Evolutionary conservation across 92 coral and sea anemone species (phyloP), one percentile per base, ranked within the genome.

Genomic region (Phenganax stokvisi): DNA sequence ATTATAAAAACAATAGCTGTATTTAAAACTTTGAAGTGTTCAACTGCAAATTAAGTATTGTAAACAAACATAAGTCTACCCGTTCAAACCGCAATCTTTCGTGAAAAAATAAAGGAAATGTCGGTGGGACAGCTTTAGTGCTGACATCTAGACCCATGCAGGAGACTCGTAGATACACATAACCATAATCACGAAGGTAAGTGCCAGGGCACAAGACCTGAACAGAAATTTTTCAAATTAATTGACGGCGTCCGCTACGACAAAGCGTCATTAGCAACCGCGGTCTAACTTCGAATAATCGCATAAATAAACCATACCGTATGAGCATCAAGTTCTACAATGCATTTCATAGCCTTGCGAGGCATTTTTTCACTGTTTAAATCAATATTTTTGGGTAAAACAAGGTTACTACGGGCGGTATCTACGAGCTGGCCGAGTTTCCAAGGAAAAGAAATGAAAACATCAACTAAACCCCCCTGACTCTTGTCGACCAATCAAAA

Each of bases 241-340:
- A 72, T 60, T 84, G 66, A 80, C 73, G 56, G 59, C 77, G 44
- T 51, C 47, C 5, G 72, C 80, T 77, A 51, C 80, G 66, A 37
- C 63, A 52, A 80, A 77, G 98, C 98, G 98, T 94, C 98, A 91
- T 88, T 94, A 94, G 98, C 98, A 94, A 94, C 98, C 80, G 78
- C 57, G 28, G 31, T 68, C 54, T 51, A 71, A 63, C 72, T 77
- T 66, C 77, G 82, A 65, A 69, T 71, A 67, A 63, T 60, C 12
- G 31, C 20, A 12, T 12, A n/a, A 80, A 65, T 8, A 80, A 28
- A 57, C 6, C 96, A 87, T 79, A 94, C 98, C 82, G 96, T 89
- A 62, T 94, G 98, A 37, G 92, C 86, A 75, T 94, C 98, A 73
- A 94, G 12, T 57, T 94, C 98, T n/a, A 94, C 98, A 16, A 94